Conservation (phyloP, 1,140 invertebrate species). For the Bradynema listronoti region DNA sequence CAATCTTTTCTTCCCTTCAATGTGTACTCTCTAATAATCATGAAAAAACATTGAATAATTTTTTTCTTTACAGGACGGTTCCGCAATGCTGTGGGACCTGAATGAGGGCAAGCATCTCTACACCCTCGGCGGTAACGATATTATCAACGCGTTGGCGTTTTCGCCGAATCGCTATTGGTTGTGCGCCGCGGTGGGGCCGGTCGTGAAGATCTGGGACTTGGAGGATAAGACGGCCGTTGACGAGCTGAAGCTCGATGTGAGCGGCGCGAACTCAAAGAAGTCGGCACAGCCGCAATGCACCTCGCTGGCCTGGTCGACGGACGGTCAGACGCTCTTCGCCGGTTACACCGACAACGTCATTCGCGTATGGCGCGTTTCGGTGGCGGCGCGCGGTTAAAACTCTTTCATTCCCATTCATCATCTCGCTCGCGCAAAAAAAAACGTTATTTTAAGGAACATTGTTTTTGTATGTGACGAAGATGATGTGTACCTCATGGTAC, state of each 20-base stretch:
- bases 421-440: too few relatives aligned
- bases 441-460: too few relatives aligned
- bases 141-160: slow-evolving; percentile 95
- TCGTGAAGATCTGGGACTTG: slow-evolving; percentile 99
- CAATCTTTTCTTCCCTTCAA: too few relatives aligned
- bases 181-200: slow-evolving; percentile 93
- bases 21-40: too few relatives aligned
- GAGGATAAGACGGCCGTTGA: slow-evolving; percentile 99
- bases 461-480: too few relatives aligned
- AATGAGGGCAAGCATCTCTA: slow-evolving; percentile 99
- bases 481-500: too few relatives aligned
- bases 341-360: slow-evolving; percentile 98
- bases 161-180: slow-evolving; percentile 99
- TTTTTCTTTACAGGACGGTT: slow-evolving; percentile 71
- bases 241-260: slow-evolving; percentile 88
- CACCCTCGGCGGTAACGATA: slow-evolving; percentile 94
- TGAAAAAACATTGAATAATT: too few relatives aligned
- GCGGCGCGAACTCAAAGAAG: slow-evolving; percentile 67
- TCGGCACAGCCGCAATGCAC: slow-evolving; percentile 77
- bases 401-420: neutral
- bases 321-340: slow-evolving; percentile 96
- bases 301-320: slow-evolving; percentile 95
- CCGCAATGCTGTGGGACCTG: slow-evolving; percentile 98
- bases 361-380: slow-evolving; percentile 90
- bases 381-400: neutral